Evolutionary conservation across 2,113 vertebrate species (phyloP).

Genomic region (Tachysurus vachellii): DNA sequence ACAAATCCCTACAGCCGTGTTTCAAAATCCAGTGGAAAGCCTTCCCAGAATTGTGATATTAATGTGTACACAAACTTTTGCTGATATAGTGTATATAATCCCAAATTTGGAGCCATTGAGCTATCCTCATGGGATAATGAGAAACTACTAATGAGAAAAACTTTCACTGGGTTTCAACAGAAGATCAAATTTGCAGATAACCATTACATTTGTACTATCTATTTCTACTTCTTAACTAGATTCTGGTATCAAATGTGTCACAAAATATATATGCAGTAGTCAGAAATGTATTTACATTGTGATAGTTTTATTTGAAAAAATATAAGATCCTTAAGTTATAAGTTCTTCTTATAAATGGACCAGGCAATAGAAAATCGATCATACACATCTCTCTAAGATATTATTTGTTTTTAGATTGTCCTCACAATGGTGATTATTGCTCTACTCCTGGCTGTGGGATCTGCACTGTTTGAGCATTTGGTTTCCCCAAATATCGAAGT

Average conservation of each 20-base stretch:
- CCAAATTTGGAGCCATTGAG: background rate
- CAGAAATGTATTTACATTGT: background rate
- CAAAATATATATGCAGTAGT: background rate
- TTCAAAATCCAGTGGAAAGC: background rate
- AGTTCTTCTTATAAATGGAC: background rate
- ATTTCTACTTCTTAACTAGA: background rate
- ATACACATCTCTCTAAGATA: background rate
- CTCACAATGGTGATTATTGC: constrained; percentile 60
- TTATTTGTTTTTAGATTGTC: constrained; percentile 63
- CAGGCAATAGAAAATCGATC: background rate
- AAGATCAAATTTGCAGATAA: background rate
- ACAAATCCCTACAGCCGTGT: background rate
- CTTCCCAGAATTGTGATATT: background rate
- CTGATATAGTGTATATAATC: background rate
- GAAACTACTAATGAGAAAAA: background rate
- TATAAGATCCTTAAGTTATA: background rate
- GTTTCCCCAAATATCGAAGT: constrained; percentile 48
- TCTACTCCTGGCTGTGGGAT: constrained; percentile 67
- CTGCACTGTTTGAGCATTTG: constrained; percentile 60
- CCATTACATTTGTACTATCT: background rate
- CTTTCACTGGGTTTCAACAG: background rate
- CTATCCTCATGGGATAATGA: background rate
- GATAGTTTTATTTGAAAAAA: background rate
- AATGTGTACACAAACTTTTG: background rate
- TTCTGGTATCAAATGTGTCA: background rate